A percentile compares a stretch with the other conserved stretches of the same genome.
phyloP scores from a whole-genome alignment of 1,140 invertebrate genomes.

The Oreohelix idahoensis region DNA sequence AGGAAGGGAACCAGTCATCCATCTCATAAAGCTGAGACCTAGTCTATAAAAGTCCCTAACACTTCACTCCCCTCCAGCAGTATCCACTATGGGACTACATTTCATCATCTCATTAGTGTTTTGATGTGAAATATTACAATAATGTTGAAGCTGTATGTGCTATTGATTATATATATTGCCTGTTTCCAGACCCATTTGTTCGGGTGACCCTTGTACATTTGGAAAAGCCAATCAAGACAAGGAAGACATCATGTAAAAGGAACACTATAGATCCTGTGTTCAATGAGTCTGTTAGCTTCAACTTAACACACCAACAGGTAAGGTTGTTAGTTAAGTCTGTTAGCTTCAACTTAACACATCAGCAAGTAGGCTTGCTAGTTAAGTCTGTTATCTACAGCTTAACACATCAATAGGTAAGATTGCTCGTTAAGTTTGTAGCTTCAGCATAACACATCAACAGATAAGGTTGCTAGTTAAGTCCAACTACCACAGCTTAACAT shows the following conservation, averaged over 20 bases:
- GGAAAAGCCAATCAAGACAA: constrained; percentile 75
- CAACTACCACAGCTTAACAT: too few species aligned
- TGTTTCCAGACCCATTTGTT: constrained; percentile 74
- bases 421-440: background rate
- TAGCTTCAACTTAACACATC: too few species aligned
- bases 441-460: background rate
- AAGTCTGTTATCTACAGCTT: background rate
- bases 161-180: background rate
- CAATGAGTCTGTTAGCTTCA: constrained; percentile 76
- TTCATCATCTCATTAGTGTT: too few species aligned
- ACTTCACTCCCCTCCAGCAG: too few species aligned
- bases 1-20: too few species aligned
- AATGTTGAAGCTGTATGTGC: too few species aligned
- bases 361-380: too few species aligned
- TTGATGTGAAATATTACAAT: too few species aligned
- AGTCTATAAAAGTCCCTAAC: too few species aligned
- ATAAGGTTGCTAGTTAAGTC: too few species aligned
- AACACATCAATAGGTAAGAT: background rate
- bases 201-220: constrained; percentile 73
- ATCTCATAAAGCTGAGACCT: too few species aligned
- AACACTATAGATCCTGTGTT: constrained; percentile 76
- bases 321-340: background rate
- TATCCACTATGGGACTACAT: too few species aligned
- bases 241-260: constrained; percentile 76
- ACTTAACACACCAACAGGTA: constrained; percentile 73